Evolutionary conservation across 2,797 vertebrate species (phyloP).

Genomic region (Pteropus rufus): DNA sequence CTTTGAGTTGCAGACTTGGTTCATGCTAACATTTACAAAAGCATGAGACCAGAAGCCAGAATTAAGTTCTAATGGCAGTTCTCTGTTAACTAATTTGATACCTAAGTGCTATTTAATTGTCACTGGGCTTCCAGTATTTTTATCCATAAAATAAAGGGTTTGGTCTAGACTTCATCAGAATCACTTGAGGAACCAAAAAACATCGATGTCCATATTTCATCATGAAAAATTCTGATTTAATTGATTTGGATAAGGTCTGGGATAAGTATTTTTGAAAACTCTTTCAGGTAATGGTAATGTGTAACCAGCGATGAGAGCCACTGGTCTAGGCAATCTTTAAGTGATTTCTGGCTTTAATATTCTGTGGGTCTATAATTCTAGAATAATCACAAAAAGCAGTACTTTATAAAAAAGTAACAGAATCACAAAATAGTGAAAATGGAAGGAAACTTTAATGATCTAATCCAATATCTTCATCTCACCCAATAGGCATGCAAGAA

Average conservation of each 20-base stretch:
- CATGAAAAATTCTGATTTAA: not conserved
- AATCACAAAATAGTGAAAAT: not conserved
- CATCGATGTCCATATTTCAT: not conserved
- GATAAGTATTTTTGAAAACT: not conserved
- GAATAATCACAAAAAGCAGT: not conserved
- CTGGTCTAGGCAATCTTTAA: not conserved
- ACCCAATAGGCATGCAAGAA: not conserved
- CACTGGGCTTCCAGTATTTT: not conserved
- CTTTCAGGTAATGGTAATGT: not conserved
- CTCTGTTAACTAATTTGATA: conserved; percentile 4
- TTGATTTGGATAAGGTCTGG: not conserved
- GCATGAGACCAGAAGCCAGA: not conserved
- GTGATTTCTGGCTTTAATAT: not conserved
- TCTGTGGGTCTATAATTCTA: not conserved
- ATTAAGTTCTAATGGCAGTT: not conserved
- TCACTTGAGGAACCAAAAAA: not conserved
- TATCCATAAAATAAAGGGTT: not conserved
- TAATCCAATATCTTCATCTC: not conserved
- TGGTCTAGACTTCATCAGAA: not conserved
- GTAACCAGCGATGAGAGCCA: not conserved
- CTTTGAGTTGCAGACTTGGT: not conserved
- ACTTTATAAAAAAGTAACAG: not conserved
- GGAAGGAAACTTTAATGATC: not conserved
- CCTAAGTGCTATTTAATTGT: not conserved
- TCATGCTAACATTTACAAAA: not conserved